A percentile compares a stretch with the other conserved stretches of the same genome.
Conservation (phyloP, 2,113 vertebrate genomes). For the Oryctolagus cuniculus region mOryCun1.1 NC_091447.1:66130001-66130500, state of each 20-base stretch:
- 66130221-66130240: not conserved
- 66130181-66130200: no score
- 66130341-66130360: not conserved
- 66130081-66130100: no score
- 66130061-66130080: no score
- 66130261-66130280: not conserved
- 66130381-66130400: conserved; percentile 8
- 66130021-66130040: no score
- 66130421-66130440: not conserved
- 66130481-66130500: conserved; percentile 48
- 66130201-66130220: not conserved
- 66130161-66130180: no score
- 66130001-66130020: no score
- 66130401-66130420: not conserved
- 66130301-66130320: not conserved
- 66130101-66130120: no score
- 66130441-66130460: conserved; percentile 60
- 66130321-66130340: not conserved
- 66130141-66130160: no score
- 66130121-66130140: no score
- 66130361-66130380: conserved; percentile 35
- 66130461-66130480: conserved; percentile 39
- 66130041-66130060: no score
- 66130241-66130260: not conserved
- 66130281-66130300: not conserved